These are phyloP conservation scores for Columba guinea DNA, from an alignment of 2,797 vertebrate species.

Conservation along the genomic window DNA sequence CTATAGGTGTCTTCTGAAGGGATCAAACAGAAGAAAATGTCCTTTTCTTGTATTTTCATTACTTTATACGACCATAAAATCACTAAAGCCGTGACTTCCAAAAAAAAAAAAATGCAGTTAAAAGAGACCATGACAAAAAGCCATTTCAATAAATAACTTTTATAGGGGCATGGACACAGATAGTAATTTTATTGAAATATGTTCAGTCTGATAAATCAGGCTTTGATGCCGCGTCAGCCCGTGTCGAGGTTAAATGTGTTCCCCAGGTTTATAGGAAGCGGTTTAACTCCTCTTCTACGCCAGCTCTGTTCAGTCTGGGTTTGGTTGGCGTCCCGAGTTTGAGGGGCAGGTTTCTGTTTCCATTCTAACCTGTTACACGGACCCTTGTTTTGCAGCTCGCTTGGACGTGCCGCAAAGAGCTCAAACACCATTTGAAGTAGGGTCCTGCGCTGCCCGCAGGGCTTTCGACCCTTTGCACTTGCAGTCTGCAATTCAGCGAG, in stretches of 20 bases:
- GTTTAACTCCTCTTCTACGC: neutral
- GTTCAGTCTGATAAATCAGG: slow-evolving; percentile 56
- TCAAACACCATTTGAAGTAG: fast-evolving
- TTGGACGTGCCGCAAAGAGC: too few species aligned
- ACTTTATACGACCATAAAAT: slow-evolving; percentile 70
- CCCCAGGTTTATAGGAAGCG: neutral
- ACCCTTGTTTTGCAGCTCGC: neutral
- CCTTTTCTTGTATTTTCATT: slow-evolving; percentile 68
- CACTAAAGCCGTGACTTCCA: slow-evolving; percentile 51
- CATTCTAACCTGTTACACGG: neutral
- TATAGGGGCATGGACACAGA: slow-evolving; percentile 48
- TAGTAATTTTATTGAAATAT: slow-evolving; percentile 55
- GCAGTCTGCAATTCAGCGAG: neutral
- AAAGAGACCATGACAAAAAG: slow-evolving; percentile 69
- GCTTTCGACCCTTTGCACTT: neutral
- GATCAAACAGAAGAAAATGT: slow-evolving; percentile 63
- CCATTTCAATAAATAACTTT: slow-evolving; percentile 63
- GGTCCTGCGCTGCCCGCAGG: neutral
- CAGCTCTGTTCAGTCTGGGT: neutral
- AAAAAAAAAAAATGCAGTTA: slow-evolving; percentile 41
- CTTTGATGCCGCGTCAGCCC: slow-evolving; percentile 33
- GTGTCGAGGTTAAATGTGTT: slow-evolving; percentile 10
- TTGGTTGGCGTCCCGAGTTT: neutral
- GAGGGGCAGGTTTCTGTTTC: neutral
- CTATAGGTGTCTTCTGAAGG: slow-evolving; percentile 76